These are phyloP conservation scores for Oenanthe melanoleuca DNA, from an alignment of 2,113 vertebrate species.

Conservation along the genomic window DNA sequence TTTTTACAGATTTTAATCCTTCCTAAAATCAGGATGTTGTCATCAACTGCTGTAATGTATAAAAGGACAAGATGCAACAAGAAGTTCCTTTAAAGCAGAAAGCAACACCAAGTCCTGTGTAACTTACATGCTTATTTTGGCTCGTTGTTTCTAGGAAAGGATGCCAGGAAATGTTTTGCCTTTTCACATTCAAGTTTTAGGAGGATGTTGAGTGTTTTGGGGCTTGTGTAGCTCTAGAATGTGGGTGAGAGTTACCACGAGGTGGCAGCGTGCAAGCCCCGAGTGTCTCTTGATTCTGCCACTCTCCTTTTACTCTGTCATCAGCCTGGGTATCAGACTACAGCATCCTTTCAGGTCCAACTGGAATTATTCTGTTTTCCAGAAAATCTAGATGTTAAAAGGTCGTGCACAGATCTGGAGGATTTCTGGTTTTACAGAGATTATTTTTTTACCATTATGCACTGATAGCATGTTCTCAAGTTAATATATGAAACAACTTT, in stretches of 20 bases:
- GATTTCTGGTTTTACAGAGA: background rate
- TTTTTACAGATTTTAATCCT: background rate
- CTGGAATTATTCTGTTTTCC: background rate
- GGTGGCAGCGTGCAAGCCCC: constrained; percentile 1
- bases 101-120: background rate
- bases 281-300: fast-evolving
- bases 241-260: background rate
- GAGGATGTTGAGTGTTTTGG: background rate
- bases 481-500: background rate
- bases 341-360: background rate
- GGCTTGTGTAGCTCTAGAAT: background rate
- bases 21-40: background rate
- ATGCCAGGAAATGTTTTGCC: background rate
- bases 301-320: background rate
- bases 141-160: background rate
- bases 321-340: background rate
- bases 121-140: background rate
- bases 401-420: background rate
- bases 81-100: background rate
- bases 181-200: background rate
- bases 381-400: background rate
- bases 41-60: background rate
- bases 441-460: background rate
- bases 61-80: background rate
- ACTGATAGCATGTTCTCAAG: background rate